phyloP scores from a whole-genome alignment of 2,113 vertebrate genomes.

The Montifringilla adamsi region DNA sequence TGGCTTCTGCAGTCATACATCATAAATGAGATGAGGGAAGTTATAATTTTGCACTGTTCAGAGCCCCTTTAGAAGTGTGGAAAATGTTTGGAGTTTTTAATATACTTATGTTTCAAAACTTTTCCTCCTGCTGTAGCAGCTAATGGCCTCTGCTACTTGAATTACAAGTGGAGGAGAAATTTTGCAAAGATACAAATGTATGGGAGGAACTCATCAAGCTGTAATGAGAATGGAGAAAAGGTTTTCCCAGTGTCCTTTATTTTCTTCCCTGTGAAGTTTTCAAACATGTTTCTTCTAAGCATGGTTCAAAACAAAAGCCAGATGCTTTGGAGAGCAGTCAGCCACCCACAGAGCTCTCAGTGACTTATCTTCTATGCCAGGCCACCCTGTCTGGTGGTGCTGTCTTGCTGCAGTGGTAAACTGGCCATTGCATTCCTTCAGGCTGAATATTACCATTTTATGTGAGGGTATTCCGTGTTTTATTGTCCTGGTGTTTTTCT shows the following conservation, averaged over 20 bases:
- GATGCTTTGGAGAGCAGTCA: not conserved
- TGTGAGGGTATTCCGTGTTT: not conserved
- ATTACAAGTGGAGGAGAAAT: not conserved
- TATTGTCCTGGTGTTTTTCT: not conserved
- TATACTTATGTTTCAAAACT: not conserved
- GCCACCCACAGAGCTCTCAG: constrained; percentile 4
- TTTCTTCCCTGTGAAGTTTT: not conserved
- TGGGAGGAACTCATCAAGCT: not conserved
- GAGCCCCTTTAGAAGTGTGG: not conserved
- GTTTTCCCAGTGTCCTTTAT: not conserved
- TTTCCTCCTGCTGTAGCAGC: not conserved
- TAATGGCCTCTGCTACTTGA: not conserved
- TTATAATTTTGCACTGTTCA: not conserved
- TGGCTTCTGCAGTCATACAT: not conserved
- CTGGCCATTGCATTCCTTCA: not conserved
- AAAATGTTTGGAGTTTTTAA: not conserved
- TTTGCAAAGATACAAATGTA: not conserved
- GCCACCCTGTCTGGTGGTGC: not conserved
- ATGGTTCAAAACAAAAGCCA: not conserved
- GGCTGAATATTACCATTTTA: not conserved
- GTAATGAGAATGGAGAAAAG: not conserved
- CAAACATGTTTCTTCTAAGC: not conserved
- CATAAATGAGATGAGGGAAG: not conserved
- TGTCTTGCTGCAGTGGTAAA: not conserved
- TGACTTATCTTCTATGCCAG: not conserved